These are phyloP conservation scores for Muscicapa striata DNA, from an alignment of 2,797 vertebrate genomes.

Conservation along the genomic window DNA sequence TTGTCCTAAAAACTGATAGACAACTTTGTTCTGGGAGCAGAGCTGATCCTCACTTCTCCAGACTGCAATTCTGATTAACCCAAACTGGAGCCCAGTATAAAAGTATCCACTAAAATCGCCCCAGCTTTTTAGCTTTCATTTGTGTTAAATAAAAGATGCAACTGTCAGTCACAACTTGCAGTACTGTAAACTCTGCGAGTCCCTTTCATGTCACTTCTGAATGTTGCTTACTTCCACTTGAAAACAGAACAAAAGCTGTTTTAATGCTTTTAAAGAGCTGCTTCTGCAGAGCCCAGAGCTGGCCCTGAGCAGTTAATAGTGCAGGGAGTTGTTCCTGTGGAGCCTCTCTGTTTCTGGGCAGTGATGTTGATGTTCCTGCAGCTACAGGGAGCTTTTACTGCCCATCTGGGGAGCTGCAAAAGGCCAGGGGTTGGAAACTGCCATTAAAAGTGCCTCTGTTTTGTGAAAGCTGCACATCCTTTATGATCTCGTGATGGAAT, in stretches of 20 bases:
- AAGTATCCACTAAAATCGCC: not conserved
- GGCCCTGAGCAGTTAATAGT: slow-evolving; percentile 17
- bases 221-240: not conserved
- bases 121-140: not conserved
- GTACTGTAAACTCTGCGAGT: not conserved
- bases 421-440: slow-evolving; percentile 51
- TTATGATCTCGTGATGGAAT: slow-evolving; percentile 58
- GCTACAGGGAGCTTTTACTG: slow-evolving; percentile 69
- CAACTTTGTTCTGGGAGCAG: not conserved
- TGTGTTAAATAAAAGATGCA: not conserved
- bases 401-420: slow-evolving; percentile 63
- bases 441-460: slow-evolving; percentile 63
- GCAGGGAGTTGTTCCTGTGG: slow-evolving; percentile 32
- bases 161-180: not conserved
- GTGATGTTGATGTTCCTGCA: slow-evolving; percentile 60
- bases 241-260: not conserved
- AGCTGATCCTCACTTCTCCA: not conserved
- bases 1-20: not conserved
- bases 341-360: slow-evolving; percentile 44
- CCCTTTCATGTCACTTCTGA: not conserved
- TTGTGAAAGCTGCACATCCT: slow-evolving; percentile 57
- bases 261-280: not conserved
- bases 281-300: not conserved
- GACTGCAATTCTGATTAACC: not conserved
- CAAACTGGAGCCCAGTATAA: not conserved